Evolutionary conservation across 2,797 vertebrate genomes (phyloP).

Genomic region (Sebastes diploproa): DNA sequence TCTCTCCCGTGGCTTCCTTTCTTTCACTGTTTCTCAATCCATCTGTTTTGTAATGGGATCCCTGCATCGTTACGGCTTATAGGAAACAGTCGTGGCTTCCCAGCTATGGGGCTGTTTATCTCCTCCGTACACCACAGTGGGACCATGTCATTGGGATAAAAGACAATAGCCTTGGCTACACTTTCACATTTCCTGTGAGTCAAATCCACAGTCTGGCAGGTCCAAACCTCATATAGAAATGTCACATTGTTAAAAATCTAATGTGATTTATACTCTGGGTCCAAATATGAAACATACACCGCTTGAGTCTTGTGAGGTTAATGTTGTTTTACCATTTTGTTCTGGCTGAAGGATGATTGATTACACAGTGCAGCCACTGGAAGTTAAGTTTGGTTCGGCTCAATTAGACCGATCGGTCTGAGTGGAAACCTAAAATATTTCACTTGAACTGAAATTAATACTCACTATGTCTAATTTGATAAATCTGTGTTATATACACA

Average conservation of each 20-base stretch:
- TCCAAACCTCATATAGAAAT: conserved; percentile 61
- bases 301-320: conserved; percentile 28
- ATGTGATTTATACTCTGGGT: conserved; percentile 47
- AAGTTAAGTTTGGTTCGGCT: conserved; percentile 27
- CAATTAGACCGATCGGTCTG: not conserved
- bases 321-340: conserved; percentile 51
- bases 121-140: conserved; percentile 60
- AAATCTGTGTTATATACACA: not conserved
- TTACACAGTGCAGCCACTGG: conserved; percentile 34
- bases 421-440: conserved; percentile 40
- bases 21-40: conserved; percentile 62
- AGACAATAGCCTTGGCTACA: conserved; percentile 69
- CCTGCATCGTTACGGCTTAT: conserved; percentile 68
- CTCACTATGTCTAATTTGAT: conserved; percentile 5
- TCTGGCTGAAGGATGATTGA: conserved; percentile 41
- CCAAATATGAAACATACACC: conserved; percentile 55
- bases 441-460: conserved; percentile 26
- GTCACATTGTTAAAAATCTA: conserved; percentile 51
- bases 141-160: conserved; percentile 68
- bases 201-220: conserved; percentile 49
- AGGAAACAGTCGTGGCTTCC: conserved; percentile 75
- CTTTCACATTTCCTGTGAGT: conserved; percentile 58
- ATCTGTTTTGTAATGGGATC: conserved; percentile 77
- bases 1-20: conserved; percentile 51
- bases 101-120: conserved; percentile 78